Conservation (phyloP, 2,888 invertebrate genomes). For the Sericinus montela region DNA sequence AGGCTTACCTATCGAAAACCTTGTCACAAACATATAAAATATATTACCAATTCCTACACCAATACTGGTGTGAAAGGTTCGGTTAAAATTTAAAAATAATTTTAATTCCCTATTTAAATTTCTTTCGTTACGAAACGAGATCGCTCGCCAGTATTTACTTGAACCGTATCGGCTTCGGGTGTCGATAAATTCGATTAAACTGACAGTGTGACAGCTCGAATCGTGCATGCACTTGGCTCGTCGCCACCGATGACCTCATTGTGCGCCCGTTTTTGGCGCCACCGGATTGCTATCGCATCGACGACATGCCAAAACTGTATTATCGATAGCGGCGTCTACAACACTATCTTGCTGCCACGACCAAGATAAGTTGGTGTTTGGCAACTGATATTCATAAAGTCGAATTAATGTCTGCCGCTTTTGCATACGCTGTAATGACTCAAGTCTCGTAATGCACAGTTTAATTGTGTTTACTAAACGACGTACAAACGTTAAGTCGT, state of each 20-base stretch:
- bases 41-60: too few species aligned
- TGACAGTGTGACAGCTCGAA: constrained; percentile 37
- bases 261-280: constrained; percentile 68
- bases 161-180: constrained; percentile 2
- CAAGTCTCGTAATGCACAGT: constrained; percentile 9
- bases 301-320: constrained; percentile 58
- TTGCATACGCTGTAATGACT: constrained; percentile 15
- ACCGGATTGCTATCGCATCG: constrained; percentile 61
- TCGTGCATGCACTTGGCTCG: constrained; percentile 60
- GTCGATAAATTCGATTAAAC: constrained; percentile 22
- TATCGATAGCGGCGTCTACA: constrained; percentile 49
- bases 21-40: too few species aligned
- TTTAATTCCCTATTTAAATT: too few species aligned
- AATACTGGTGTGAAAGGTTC: too few species aligned
- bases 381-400: constrained; percentile 23
- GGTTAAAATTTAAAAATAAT: too few species aligned
- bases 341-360: constrained; percentile 32
- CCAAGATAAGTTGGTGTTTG: constrained; percentile 9
- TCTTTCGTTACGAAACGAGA: too few species aligned
- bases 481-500: constrained; percentile 3
- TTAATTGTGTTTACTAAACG: constrained; percentile 11
- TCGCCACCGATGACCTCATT: constrained; percentile 70
- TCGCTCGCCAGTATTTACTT: background rate
- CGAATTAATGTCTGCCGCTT: constrained; percentile 26
- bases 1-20: too few species aligned